Base-by-base conservation (phyloP, 1,140 invertebrate genomes). In the Venturia canescens region DNA sequence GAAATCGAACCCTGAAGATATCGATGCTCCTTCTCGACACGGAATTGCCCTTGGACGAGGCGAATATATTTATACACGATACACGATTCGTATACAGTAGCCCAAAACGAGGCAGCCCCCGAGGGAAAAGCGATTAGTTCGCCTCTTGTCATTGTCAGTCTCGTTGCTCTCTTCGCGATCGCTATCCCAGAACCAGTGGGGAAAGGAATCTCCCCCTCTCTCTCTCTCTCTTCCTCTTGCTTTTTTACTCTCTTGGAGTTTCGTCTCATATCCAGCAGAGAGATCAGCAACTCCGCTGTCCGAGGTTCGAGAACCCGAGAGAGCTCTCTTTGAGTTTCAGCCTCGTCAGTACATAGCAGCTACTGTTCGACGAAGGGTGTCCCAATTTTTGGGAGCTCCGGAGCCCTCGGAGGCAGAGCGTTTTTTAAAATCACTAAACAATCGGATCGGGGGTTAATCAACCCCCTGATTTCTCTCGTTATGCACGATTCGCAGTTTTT, bases 51-150 rank as follows among this genome's bases (percentile, higher is more conserved):
- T 9, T 44, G 13, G 7, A 44, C 13, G 13, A 3, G 7, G 7
- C 5, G 11, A 44, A 44, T 44, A 44, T 44, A 44, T 44, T 9
- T 44, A 13, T 44, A 44, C 3, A 34, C 31, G 38, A 13, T 44
- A 44, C 3, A 34, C 31, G 38, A 44, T 44, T 44, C 13, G 13
- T 72, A 48, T 48, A 72, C 31, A 50, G 70, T 72, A 72, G 70
- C 70, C 13, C 31, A 48, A 23, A 70, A 70, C 21, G 53, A 57
- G 53, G 53, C 53, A 57, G 53, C 38, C 21, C 70, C 70, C 70
- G 70, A 72, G 70, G 70, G 70, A 72, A 72, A 21, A 72, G 29
- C 34, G 38, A 72, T 72, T 72, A 72, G 70, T 48, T 48, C 21
- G 70, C 44, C 4, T 72, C 18, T n/a, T 72, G 38, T 44, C 70